Base-by-base conservation (phyloP, 2,888 invertebrate species). In the Scaptomyza reducta region DNA sequence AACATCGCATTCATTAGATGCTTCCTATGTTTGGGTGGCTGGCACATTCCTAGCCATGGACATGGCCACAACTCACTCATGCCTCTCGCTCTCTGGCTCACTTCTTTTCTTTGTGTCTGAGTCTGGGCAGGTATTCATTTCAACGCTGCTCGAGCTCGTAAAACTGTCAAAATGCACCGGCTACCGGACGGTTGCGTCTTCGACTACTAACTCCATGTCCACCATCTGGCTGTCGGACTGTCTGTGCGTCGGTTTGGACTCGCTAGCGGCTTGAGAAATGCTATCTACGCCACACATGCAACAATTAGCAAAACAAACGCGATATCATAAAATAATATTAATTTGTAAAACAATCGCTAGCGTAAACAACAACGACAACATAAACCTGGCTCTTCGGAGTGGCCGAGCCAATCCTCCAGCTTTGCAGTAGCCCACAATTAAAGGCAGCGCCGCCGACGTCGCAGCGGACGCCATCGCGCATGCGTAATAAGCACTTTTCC, bases 401-500 rank as follows among this genome's bases (percentile, higher is more conserved):
- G 7, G 49, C 22, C 35, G n/a, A 2, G 42, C 42, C 70, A 66
- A 74, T 74, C 62, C 62, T 70, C 74, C 56, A 47, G 38, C 3
- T 16, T 16, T 66, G 73, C 55, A 55, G 67, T 22, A 22, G 71
- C 85, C 82, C 83, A 83, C 82, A 85, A 83, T 83, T 83, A 83
- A 82, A 82, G 71, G 69, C 73, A 65, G 64, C 68, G 68, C 74
- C 59, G 74, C 60, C 54, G 62, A 69, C 62, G 54, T 50, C 61
- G 61, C 71, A 49, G 60, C 64, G 50, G 70, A 70, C 73, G 76
- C 71, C 82, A 87, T 77, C 77, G 89, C 87, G 89, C 90, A 90
- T 90, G 89, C 89, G 89, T 90, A 90, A 90, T 90, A 90, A 90
- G 90, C 89, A 90, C 90, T 90, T 90, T 87, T 90, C 90, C 89